phyloP scores from a whole-genome alignment of 2,888 invertebrate species.

The Eupithecia inturbata region DNA sequence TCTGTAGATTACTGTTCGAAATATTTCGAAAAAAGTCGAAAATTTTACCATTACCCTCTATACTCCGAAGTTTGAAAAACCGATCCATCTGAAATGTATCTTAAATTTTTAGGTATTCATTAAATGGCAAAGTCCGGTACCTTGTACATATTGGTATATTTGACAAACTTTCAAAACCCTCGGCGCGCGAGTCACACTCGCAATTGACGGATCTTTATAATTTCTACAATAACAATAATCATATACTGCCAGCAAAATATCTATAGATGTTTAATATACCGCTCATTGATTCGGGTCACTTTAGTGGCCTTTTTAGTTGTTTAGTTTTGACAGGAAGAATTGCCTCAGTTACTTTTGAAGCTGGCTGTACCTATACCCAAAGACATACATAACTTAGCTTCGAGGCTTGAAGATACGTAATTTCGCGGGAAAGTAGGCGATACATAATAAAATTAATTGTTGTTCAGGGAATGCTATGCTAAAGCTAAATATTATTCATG shows the following conservation, averaged over 20 bases:
- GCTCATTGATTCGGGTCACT: neutral
- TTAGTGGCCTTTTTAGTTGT: neutral
- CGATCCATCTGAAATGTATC: too few species aligned
- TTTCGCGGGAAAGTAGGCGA: conserved; percentile 16
- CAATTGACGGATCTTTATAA: too few species aligned
- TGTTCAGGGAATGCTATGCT: conserved; percentile 1
- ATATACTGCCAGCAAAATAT: neutral
- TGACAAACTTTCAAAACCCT: too few species aligned
- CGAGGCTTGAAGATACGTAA: conserved; percentile 6
- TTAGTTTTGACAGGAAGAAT: neutral
- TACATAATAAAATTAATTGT: conserved; percentile 14
- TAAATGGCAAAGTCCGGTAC: too few species aligned
- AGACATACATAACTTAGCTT: conserved; percentile 26
- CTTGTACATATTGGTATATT: too few species aligned
- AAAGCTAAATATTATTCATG: conserved; percentile 1
- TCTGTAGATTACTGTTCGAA: too few species aligned
- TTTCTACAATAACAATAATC: too few species aligned
- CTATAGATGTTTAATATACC: neutral
- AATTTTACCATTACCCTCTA: too few species aligned
- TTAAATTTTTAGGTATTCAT: too few species aligned
- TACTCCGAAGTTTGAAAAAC: too few species aligned
- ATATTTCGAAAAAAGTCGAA: too few species aligned
- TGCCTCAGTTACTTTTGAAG: neutral
- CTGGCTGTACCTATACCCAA: conserved; percentile 43
- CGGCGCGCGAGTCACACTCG: too few species aligned